A percentile compares a stretch with the other conserved stretches of the same genome.
Conservation (phyloP, 2,888 invertebrate genomes). For the Lasioglossum calceatum region DNA sequence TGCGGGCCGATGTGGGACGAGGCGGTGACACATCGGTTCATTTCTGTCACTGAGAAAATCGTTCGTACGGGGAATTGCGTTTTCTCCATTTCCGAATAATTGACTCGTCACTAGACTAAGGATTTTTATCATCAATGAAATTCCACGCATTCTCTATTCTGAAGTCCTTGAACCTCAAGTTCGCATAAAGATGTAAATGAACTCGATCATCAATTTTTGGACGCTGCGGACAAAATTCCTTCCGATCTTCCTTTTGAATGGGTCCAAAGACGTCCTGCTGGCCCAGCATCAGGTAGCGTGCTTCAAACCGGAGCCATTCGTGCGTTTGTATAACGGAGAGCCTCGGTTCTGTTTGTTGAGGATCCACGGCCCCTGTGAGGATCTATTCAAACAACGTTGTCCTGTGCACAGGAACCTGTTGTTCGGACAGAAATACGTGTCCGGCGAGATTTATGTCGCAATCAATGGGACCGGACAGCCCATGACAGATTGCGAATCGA, state of each 20-base stretch:
- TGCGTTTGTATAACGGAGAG: constrained; percentile 34
- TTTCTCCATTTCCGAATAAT: neutral
- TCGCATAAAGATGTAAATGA: neutral
- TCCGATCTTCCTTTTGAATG: neutral
- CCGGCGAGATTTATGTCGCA: constrained; percentile 52
- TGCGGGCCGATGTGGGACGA: neutral
- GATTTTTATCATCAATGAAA: neutral
- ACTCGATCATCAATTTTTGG: neutral
- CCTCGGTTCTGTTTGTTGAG: constrained; percentile 24
- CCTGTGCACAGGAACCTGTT: constrained; percentile 39
- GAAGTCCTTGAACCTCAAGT: neutral
- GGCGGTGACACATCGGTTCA: neutral
- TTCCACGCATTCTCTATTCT: neutral
- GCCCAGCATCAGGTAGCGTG: neutral
- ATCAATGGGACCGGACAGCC: constrained; percentile 47
- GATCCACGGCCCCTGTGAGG: neutral
- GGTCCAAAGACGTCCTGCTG: neutral
- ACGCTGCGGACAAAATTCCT: neutral
- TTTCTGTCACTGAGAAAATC: neutral
- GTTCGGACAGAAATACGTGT: constrained; percentile 27
- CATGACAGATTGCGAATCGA: constrained; percentile 52
- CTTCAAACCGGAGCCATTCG: neutral
- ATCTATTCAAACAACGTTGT: constrained; percentile 34
- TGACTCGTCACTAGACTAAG: neutral
- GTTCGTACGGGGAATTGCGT: neutral